Evolutionary conservation across 1,140 invertebrate species (phyloP), one percentile per base, ranked within the genome.

Genomic region (Danaus plexippus): DNA sequence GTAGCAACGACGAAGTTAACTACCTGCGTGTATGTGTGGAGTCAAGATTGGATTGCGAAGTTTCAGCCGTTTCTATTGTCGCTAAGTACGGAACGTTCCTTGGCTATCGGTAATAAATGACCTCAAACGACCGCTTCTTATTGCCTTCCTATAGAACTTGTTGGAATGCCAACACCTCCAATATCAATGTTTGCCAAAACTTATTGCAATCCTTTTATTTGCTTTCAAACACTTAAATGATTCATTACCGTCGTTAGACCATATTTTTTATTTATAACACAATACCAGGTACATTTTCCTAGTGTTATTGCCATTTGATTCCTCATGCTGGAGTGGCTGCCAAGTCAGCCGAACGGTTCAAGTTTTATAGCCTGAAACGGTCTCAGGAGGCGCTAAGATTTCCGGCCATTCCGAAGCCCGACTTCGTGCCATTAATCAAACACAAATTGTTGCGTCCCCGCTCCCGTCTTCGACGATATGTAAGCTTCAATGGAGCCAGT

Each of bases 401-500:
- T 65, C 67, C 59, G 56, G 49, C 62, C 47, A 53, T 54, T 65
- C 46, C 58, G 47, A 47, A 9, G 12, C 53, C 44, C 58, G 59
- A 49, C 15, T 46, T 52, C 50, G 44, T 45, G 22, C 64, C 76
- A 81, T 81, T 74, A 76, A 84, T 84, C 80, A 84, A 79, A 74
- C 71, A 73, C 70, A 75, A 74, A 75, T 76, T 76, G 75, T 71
- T 69, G 71, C 67, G 64, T 57, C 55, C 40, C 11, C 43, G 52
- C 32, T 53, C 55, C 55, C 42, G 49, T 4, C 53, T 44, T 40
- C 11, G 11, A 51, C 49, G 77, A 75, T 78, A 74, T 72, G 69
- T 67, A 67, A 69, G 76, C 72, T 71, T 52, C 71, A 64, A 62
- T 81, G 64, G 74, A 78, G 75, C 76, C 76, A 79, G 77, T 80